These are phyloP conservation scores for Cygnus buccinator DNA, from an alignment of 2,113 vertebrate genomes.

Conservation along the genomic window DNA sequence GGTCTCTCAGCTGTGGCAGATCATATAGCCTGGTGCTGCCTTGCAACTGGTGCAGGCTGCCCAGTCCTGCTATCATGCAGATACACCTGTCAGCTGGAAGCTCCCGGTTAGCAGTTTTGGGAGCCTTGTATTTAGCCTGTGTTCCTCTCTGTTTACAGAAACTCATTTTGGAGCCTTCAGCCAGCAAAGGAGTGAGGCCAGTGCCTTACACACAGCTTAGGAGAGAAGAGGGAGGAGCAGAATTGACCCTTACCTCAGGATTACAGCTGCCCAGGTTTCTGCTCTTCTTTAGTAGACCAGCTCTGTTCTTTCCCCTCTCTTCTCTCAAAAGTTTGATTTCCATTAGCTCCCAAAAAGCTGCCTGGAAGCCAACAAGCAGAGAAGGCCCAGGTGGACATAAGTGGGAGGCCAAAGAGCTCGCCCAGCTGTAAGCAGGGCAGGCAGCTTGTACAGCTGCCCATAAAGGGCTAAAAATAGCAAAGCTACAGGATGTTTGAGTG, in stretches of 20 bases:
- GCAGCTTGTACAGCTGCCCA: not conserved
- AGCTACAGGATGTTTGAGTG: not conserved
- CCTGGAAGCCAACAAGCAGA: not conserved
- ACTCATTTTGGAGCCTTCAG: not conserved
- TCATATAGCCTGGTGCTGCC: not conserved
- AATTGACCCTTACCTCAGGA: fast-evolving
- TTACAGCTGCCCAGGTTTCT: not conserved
- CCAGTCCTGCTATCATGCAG: not conserved
- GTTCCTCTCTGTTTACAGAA: not conserved
- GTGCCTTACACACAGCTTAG: not conserved
- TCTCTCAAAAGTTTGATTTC: not conserved
- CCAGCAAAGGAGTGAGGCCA: not conserved
- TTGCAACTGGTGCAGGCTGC: not conserved
- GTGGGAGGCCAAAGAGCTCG: not conserved
- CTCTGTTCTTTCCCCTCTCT: not conserved
- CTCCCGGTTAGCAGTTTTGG: not conserved
- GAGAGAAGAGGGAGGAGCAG: not conserved
- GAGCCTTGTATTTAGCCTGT: not conserved
- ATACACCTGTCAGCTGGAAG: not conserved
- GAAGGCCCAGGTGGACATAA: not conserved
- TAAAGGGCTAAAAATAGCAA: not conserved
- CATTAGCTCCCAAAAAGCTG: not conserved
- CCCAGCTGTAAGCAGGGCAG: not conserved
- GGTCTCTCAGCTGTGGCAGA: not conserved
- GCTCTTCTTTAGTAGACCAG: not conserved